These are phyloP conservation scores for Kryptopterus vitreolus DNA, from an alignment of 2,797 vertebrate species.

Conservation along the genomic window DNA sequence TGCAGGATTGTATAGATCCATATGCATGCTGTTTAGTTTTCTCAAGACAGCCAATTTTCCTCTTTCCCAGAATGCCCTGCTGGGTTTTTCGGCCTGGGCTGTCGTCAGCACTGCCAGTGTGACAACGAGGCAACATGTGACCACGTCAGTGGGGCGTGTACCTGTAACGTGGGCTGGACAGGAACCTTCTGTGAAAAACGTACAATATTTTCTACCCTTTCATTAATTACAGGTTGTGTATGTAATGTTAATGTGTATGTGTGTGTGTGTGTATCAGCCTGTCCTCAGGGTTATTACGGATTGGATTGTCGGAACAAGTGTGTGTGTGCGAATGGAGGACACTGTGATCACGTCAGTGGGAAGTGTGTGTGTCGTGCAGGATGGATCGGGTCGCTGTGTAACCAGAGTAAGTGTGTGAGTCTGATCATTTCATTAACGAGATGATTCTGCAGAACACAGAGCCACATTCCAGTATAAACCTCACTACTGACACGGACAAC, in stretches of 20 bases:
- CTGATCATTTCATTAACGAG: too few species aligned
- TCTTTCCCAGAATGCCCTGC: constrained; percentile 78
- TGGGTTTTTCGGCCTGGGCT: constrained; percentile 81
- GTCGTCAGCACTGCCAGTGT: constrained; percentile 84
- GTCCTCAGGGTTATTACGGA: constrained; percentile 88
- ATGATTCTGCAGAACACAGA: too few species aligned
- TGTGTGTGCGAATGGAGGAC: constrained; percentile 78
- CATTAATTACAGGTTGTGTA: background rate
- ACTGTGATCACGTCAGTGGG: constrained; percentile 76
- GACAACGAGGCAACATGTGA: constrained; percentile 85
- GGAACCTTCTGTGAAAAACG: constrained; percentile 89
- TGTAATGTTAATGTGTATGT: background rate
- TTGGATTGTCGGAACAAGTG: constrained; percentile 83
- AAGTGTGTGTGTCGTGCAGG: constrained; percentile 80
- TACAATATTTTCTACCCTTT: constrained; percentile 61
- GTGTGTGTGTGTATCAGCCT: constrained; percentile 72
- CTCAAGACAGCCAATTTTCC: background rate
- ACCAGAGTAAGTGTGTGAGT: constrained; percentile 72
- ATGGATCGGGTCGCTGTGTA: constrained; percentile 80
- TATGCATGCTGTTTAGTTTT: background rate
- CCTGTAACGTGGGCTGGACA: constrained; percentile 86
- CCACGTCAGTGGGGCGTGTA: constrained; percentile 90
- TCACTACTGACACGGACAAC: background rate
- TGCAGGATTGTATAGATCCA: background rate
- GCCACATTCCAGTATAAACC: background rate